phyloP scores from a whole-genome alignment of 2,888 invertebrate species.

The Lysandra coridon region DNA sequence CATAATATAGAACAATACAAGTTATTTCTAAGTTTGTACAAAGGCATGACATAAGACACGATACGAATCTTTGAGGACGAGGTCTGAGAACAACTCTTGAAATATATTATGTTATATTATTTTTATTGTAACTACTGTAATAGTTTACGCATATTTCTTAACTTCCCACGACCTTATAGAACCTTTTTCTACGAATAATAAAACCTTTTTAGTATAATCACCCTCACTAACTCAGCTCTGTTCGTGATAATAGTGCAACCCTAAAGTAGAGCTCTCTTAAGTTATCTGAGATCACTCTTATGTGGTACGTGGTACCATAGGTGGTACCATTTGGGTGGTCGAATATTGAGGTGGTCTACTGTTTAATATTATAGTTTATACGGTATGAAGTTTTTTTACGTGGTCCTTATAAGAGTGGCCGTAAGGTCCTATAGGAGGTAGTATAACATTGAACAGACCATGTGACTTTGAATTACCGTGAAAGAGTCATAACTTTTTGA shows the following conservation, averaged over 20 bases:
- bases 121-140: slow-evolving; percentile 2
- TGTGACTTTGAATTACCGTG: background rate
- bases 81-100: slow-evolving; percentile 2
- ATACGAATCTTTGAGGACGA: slow-evolving; percentile 16
- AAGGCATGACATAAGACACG: background rate
- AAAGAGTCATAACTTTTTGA: background rate
- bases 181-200: background rate
- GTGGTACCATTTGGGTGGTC: too few relatives aligned
- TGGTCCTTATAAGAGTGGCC: too few relatives aligned
- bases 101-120: slow-evolving; percentile 14
- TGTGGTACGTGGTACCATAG: too few relatives aligned
- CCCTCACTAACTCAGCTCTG: too few relatives aligned
- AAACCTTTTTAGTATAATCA: background rate
- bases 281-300: too few relatives aligned
- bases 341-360: too few relatives aligned
- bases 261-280: too few relatives aligned
- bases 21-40: background rate
- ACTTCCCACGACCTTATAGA: slow-evolving; percentile 1
- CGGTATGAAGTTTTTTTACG: too few relatives aligned
- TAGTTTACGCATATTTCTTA: slow-evolving; percentile 1
- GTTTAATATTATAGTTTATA: too few relatives aligned
- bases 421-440: background rate
- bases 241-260: too few relatives aligned
- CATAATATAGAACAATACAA: slow-evolving; percentile 18
- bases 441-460: background rate